phyloP scores from a whole-genome alignment of 2,797 vertebrate genomes.

The Enteromius thamalakanensis region DNA sequence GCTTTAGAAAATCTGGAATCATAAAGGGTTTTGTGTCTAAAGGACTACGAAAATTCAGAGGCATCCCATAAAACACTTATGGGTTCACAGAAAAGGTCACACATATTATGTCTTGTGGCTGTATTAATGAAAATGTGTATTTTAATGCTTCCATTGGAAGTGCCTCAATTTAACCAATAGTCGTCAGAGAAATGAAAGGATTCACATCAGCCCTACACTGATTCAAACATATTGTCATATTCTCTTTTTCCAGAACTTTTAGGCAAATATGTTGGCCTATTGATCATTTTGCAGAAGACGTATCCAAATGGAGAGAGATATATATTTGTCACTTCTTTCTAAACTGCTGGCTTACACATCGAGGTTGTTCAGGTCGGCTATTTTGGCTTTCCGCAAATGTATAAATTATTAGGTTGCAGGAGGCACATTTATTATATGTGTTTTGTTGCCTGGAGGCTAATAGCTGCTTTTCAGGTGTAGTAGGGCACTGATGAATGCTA shows the following conservation, averaged over 20 bases:
- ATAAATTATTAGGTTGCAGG: constrained; percentile 61
- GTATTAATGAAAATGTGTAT: not conserved
- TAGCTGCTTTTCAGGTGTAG: constrained; percentile 56
- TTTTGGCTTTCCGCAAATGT: constrained; percentile 63
- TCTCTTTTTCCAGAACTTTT: not conserved
- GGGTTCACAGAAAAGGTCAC: not conserved
- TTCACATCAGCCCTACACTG: not conserved
- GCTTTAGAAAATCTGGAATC: constrained; percentile 6
- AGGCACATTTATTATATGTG: constrained; percentile 62
- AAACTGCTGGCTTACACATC: constrained; percentile 51
- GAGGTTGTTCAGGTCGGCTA: constrained; percentile 52
- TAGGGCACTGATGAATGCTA: constrained; percentile 61
- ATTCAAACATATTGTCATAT: not conserved
- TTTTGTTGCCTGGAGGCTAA: constrained; percentile 59
- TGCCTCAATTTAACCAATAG: not conserved
- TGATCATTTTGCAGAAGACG: constrained; percentile 37
- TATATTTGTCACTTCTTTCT: constrained; percentile 55
- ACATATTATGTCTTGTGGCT: not conserved
- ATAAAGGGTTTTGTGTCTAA: constrained; percentile 24
- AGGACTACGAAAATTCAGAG: not conserved
- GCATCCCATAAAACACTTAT: not conserved
- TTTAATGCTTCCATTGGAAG: not conserved
- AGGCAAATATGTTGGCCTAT: constrained; percentile 30
- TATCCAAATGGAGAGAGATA: constrained; percentile 47
- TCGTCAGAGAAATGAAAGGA: not conserved